A percentile compares a stretch with the other conserved stretches of the same genome.
phyloP scores from a whole-genome alignment of 92 coral and sea anemone genomes.

The Micromussa lordhowensis region DNA sequence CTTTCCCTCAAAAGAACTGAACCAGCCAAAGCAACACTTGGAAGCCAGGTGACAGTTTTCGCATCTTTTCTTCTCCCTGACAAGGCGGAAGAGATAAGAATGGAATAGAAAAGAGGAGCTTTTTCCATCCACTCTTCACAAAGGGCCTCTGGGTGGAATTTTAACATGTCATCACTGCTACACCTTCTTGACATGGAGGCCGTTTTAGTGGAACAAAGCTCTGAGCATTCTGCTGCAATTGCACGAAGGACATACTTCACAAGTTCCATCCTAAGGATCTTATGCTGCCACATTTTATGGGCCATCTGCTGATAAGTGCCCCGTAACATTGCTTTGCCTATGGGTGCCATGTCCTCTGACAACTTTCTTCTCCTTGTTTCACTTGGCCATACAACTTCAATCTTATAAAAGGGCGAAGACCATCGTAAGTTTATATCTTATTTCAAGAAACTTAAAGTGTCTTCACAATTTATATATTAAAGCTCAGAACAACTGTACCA shows the following conservation, averaged over 20 bases:
- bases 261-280: slow-evolving; percentile 28
- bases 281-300: slow-evolving; percentile 13
- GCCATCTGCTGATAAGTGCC: slow-evolving; percentile 7
- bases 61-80: slow-evolving; percentile 40
- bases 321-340: slow-evolving; percentile 3
- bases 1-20: slow-evolving; percentile 6
- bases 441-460: neutral
- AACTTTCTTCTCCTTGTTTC: neutral
- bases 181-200: slow-evolving; percentile 33
- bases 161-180: slow-evolving; percentile 13
- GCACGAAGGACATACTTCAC: slow-evolving; percentile 29
- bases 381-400: slow-evolving; percentile 21
- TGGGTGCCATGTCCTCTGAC: neutral
- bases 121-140: slow-evolving; percentile 44
- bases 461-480: neutral
- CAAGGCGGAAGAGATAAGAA: slow-evolving; percentile 36
- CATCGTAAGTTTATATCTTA: neutral
- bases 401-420: neutral
- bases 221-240: slow-evolving; percentile 31
- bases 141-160: slow-evolving; percentile 20
- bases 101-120: slow-evolving; percentile 41
- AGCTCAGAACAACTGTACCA: neutral
- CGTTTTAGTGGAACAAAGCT: slow-evolving; percentile 20
- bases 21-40: slow-evolving; percentile 11
- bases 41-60: slow-evolving; percentile 16